Conservation (phyloP, 1,140 invertebrate genomes). For the Sycophaga agraensis region DNA sequence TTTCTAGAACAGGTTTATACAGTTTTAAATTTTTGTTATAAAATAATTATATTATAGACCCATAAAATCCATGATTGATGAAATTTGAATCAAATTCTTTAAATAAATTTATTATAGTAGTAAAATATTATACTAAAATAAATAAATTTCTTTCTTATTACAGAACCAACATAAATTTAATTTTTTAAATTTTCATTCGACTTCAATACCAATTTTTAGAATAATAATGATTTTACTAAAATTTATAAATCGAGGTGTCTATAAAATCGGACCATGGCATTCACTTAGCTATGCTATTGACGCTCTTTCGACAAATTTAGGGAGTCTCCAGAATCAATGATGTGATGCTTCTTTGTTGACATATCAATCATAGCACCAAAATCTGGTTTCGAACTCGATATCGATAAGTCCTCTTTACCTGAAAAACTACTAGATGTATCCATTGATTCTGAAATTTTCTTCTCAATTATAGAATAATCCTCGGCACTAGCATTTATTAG, state of each 20-base stretch:
- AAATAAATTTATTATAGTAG: too few relatives aligned
- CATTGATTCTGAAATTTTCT: constrained; percentile 42
- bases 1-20: constrained; percentile 9
- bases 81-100: not conserved
- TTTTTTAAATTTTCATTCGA: too few relatives aligned
- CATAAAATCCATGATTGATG: not conserved
- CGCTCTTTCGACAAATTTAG: constrained; percentile 53
- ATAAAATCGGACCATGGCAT: constrained; percentile 28
- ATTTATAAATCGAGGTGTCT: constrained; percentile 30
- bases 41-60: too few relatives aligned
- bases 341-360: constrained; percentile 41
- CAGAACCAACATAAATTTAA: too few relatives aligned
- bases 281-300: constrained; percentile 35
- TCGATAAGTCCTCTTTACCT: constrained; percentile 47
- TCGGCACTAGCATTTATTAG: constrained; percentile 20
- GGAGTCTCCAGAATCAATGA: constrained; percentile 43
- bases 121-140: too few relatives aligned
- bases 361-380: constrained; percentile 50
- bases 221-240: constrained; percentile 1
- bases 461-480: constrained; percentile 44
- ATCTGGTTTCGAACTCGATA: constrained; percentile 42
- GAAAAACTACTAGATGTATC: constrained; percentile 42
- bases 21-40: too few relatives aligned
- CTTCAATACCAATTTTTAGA: too few relatives aligned
- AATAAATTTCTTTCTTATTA: too few relatives aligned